Evolutionary conservation across 2,113 vertebrate species (phyloP), one percentile per base, ranked within the genome.

Genomic region (Dasyurus viverrinus): DNA sequence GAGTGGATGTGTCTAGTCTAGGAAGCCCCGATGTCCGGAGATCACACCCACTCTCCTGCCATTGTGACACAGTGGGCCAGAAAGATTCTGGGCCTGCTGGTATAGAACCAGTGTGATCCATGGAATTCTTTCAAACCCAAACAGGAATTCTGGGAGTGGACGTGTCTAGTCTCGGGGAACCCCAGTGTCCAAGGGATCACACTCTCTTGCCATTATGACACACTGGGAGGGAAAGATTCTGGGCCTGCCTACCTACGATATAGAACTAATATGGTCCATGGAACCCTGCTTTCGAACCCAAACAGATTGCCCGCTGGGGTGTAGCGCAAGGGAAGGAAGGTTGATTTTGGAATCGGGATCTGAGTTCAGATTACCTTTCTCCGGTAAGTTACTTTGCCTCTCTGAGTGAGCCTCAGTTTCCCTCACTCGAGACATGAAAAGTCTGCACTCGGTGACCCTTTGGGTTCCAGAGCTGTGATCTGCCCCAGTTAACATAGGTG

Each of bases 321-420:
- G 11, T 2, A 0, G 52, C 0, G 3, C 23, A 0, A 14, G 36
- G 10, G 8, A 1, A 14, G 76, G n/a, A 42, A 19, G 36, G 25
- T 48, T 46, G 55, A n/a, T 26, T 76, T 90, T 30, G 16, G 48
- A 4, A 26, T 42, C 26, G 12, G 12, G 4, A 36, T n/a, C 57
- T 84, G 27, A 9, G 9, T 2, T 52, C 53, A 89, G 53, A 46
- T 36, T 52, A 52, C 76, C n/a, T 52, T 24, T 46, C 36, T 53
- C 8, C 19, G 53, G 76, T 54, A 23, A 11, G 16, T 90, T 48
- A 50, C 54, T 52, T 89, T 30, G 47, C 27, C 24, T 91, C 50
- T 76, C 42, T 52, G 93, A 94, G n/a, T 52, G 93, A 94, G 46
- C 90, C 22, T 92, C n/a, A 19, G 10, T 27, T 57, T 24, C 48